phyloP scores from a whole-genome alignment of 2,797 vertebrate genomes.

The Muscicapa comitata region DNA sequence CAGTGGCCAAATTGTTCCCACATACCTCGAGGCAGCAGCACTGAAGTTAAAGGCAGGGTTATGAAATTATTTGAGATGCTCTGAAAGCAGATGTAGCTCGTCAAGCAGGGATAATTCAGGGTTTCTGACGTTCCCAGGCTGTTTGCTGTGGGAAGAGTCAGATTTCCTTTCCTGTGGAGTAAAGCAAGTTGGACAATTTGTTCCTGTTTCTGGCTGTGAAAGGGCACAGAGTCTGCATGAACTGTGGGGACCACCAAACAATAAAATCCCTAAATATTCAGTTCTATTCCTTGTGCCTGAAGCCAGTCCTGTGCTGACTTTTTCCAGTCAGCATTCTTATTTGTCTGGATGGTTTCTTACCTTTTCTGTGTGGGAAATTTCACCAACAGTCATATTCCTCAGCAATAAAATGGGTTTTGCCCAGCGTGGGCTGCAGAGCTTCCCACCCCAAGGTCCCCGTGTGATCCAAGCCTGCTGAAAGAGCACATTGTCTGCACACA shows the following conservation, averaged over 20 bases:
- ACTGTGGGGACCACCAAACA: background rate
- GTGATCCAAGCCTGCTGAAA: background rate
- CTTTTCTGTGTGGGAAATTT: background rate
- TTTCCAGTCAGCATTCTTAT: background rate
- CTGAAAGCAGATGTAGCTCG: background rate
- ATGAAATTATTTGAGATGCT: background rate
- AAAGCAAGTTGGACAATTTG: background rate
- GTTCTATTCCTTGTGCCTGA: background rate
- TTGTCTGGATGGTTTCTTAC: background rate
- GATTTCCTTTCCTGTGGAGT: background rate
- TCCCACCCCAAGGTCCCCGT: background rate
- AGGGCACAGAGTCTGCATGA: background rate
- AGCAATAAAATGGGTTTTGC: background rate
- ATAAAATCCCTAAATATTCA: background rate
- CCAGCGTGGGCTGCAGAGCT: background rate
- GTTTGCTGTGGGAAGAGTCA: background rate
- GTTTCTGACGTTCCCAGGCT: background rate
- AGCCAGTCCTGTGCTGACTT: background rate
- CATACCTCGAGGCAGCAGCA: accelerated
- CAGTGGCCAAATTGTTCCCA: background rate
- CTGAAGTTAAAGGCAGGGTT: background rate
- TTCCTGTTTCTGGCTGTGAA: background rate
- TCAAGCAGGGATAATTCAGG: background rate
- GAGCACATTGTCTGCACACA: background rate
- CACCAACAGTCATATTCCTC: background rate